Base-by-base conservation (phyloP, 1,140 invertebrate species). In the Conus ventricosus region DNA sequence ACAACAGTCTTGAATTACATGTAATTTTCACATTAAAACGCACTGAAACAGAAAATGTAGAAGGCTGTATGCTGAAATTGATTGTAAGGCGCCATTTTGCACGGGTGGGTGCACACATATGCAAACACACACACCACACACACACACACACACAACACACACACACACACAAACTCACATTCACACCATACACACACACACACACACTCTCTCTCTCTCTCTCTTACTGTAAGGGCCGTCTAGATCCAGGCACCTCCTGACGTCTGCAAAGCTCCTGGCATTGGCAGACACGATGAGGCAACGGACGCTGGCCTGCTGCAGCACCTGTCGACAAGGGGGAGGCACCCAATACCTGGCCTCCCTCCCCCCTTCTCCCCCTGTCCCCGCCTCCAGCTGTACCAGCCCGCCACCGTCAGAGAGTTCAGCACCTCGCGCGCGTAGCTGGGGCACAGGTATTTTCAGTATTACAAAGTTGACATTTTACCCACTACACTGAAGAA, bases 311-410 rank as follows among this genome's bases (percentile, higher is more conserved):
- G 84, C 27, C n/a, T 27, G 63, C 20, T 27, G n/a, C n/a, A 85
- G 60, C 57, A 11, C 60, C 10, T 8, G 55, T 39, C 84, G 84
- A 51, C 60, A 55, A 15, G 54, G 5, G 5, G 57, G 55, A 6
- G 84, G 84, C 55, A 85, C 55, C 20, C 25, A 27, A 57, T 63
- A 85, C 53, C n/a, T 20, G 10, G 84, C 84, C 23, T 71, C 25
- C 25, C 8, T 13, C 23, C 84, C 57, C 10, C 67, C 84, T 57
- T 57, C 67, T 0, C 57, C 84, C 10, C 84, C 84, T 11, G 84
- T 85, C 4, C 84, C 84, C 51, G 57, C 6, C 27, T 54, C 84
- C 60, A 85, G 60, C 84, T 85, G 84, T 55, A 85, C 84, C 84
- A 85, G 15, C 84, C 60, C 11, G n/a, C 57, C 4, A 57, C 63